Base-by-base conservation (phyloP, 2,888 invertebrate species). In the Temnothorax unifasciatus region DNA sequence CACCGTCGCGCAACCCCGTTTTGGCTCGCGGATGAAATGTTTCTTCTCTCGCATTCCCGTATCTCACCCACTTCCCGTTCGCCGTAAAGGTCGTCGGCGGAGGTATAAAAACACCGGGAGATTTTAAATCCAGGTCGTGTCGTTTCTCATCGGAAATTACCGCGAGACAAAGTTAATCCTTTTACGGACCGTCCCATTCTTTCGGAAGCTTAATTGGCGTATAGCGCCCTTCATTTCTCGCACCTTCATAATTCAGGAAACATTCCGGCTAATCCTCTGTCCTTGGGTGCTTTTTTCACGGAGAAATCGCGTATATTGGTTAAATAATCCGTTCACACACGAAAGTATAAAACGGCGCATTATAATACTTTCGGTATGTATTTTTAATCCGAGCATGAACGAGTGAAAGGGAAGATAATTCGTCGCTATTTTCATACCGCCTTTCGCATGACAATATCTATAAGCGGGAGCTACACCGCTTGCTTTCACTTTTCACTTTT, bases 401-500 rank as follows among this genome's bases (percentile, higher is more conserved):
- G 52, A 38, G 59, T 74, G 79, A 81, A 81, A 81, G 79, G 74
- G 11, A 73, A 47, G 73, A 59, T 44, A 59, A 74, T 74, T 74
- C 59, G 11, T 59, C 5, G 47, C 44, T 79, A 57, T 79, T 71
- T 79, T 79, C 71, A 71, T 71, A 79, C 38, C 47, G 74, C n/a
- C 79, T 81, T 18, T 21, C 59, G 79, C 59, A 59, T 81, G 74
- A 81, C 79, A 81, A 81, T 81, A 73, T 74, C 75, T 81, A 81
- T 74, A 81, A 59, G 74, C 74, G 25, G 41, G 41, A 47, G 29
- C 66, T 71, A 61, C 50, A 3, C 64, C 63, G 29, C 59, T 76
- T 68, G 74, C 85, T 87, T 88, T 87, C 83, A 85, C 85, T 76
- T 88, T 87, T 89, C 87, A 87, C 87, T 90, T 87, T 87, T 87